phyloP scores from a whole-genome alignment of 2,113 vertebrate species.

The Rhabdomys dilectus region DNA sequence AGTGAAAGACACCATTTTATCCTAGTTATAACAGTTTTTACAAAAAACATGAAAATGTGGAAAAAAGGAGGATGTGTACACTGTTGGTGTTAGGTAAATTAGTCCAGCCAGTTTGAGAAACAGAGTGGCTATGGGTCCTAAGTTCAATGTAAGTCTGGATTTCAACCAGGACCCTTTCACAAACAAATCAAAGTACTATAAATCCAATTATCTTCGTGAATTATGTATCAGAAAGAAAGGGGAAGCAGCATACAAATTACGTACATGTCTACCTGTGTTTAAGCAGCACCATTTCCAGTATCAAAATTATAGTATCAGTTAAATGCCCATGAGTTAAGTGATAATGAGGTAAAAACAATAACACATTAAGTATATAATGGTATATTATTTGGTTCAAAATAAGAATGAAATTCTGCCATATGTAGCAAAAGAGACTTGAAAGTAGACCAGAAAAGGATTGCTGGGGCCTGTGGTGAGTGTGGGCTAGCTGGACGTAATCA shows the following conservation, averaged over 20 bases:
- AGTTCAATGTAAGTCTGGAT: neutral
- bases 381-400: neutral
- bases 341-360: neutral
- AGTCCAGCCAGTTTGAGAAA: neutral
- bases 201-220: neutral
- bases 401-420: neutral
- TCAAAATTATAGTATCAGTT: neutral
- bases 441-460: neutral
- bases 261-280: neutral
- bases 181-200: neutral
- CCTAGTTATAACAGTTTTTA: neutral
- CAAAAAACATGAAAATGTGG: neutral
- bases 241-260: neutral
- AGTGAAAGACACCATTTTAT: neutral
- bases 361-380: neutral
- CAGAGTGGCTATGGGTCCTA: neutral
- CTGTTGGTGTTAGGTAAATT: neutral
- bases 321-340: neutral
- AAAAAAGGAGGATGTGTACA: neutral
- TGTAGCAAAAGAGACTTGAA: neutral
- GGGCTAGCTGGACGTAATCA: neutral
- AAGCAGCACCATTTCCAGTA: neutral
- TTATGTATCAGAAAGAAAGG: neutral
- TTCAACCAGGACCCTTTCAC: neutral
- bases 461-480: neutral